A percentile compares a stretch with the other conserved stretches of the same genome.
Conservation (phyloP, 2,797 vertebrate species). For the Balearica regulorum region DNA sequence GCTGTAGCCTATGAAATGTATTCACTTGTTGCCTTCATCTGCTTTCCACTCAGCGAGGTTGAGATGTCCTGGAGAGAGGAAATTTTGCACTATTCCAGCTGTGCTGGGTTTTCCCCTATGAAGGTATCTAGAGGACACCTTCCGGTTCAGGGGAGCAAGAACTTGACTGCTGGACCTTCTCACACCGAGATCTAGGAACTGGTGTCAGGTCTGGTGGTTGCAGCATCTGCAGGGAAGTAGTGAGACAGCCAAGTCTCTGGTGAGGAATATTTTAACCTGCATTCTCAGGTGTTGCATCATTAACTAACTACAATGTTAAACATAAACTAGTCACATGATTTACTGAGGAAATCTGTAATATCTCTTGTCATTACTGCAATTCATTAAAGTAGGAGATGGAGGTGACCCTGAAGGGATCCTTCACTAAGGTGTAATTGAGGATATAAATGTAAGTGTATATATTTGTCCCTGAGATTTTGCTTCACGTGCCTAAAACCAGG, state of each 20-base stretch:
- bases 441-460: neutral
- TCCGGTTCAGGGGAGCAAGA: neutral
- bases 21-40: conserved; percentile 84
- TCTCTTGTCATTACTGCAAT: neutral
- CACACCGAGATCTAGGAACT: neutral
- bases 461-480: neutral
- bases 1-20: conserved; percentile 80
- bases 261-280: neutral
- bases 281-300: neutral
- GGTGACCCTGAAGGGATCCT: neutral
- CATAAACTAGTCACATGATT: neutral
- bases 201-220: neutral
- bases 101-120: neutral
- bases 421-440: neutral
- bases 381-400: neutral
- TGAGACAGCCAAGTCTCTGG: neutral
- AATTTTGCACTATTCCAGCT: conserved; percentile 72
- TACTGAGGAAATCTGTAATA: neutral
- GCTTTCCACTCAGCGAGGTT: conserved; percentile 75
- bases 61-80: conserved; percentile 69
- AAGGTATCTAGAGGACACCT: neutral
- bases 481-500: neutral
- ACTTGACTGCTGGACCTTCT: neutral
- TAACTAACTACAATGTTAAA: conserved; percentile 10
- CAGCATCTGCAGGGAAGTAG: neutral